Percentiles rank a stretch among this genome's conserved stretches.
These are phyloP conservation scores for Acanthosoma haemorrhoidale DNA, from an alignment of 2,888 invertebrate species.

Conservation along the genomic window DNA sequence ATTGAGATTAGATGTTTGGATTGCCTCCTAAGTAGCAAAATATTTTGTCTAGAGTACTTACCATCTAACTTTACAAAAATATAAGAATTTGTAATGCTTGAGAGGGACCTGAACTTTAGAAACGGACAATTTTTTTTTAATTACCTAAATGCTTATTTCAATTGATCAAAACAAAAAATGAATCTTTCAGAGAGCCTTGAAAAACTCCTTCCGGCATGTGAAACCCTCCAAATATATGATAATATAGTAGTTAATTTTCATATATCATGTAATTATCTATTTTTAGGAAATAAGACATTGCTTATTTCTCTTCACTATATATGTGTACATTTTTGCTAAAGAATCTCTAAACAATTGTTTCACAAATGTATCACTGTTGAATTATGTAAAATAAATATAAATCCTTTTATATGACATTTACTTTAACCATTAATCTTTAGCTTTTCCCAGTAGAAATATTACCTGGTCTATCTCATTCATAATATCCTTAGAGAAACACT, in stretches of 20 bases:
- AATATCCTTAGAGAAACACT: too few relatives aligned
- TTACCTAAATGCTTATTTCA: too few relatives aligned
- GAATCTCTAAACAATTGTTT: slow-evolving; percentile 12
- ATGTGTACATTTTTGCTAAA: slow-evolving; percentile 26
- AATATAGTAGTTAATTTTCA: slow-evolving; percentile 20
- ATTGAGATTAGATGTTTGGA: too few relatives aligned
- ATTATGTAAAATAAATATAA: slow-evolving; percentile 21
- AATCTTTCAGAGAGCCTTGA: slow-evolving; percentile 26
- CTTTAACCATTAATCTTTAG: neutral
- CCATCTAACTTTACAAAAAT: too few relatives aligned
- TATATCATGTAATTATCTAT: slow-evolving; percentile 18
- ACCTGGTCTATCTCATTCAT: too few relatives aligned
- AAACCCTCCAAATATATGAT: slow-evolving; percentile 22
- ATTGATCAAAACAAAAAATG: too few relatives aligned
- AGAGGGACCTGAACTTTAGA: slow-evolving; percentile 1
- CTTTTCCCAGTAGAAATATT: too few relatives aligned
- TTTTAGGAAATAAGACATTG: slow-evolving; percentile 20
- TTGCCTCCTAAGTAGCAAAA: neutral
- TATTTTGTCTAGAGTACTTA: neutral
- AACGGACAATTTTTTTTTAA: neutral
- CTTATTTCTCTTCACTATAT: slow-evolving; percentile 24
- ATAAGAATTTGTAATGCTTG: too few relatives aligned
- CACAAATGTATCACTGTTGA: slow-evolving; percentile 22
- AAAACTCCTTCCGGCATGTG: slow-evolving; percentile 28
- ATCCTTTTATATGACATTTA: neutral